Evolutionary conservation across 2,888 invertebrate species (phyloP), one percentile per base, ranked within the genome.

Genomic region (Aleiodes testaceus): DNA sequence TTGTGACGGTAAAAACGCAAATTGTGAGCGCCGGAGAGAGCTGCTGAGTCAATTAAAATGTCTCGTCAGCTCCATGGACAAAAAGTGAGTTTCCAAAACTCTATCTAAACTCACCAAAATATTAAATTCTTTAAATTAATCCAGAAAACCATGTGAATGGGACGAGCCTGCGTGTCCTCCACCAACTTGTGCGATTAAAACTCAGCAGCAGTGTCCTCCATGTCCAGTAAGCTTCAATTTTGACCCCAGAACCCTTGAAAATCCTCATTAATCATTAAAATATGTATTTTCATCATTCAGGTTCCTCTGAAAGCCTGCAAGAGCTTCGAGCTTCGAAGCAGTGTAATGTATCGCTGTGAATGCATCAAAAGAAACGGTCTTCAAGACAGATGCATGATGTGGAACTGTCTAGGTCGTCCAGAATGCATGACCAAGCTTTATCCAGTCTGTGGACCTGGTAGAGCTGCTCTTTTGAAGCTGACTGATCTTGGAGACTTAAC

Each of bases 281-380:
- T 30, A 11, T 70, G 4, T 44, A 11, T 61, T 3, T 14, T 53
- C n/a, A 14, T 64, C 61, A 42, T 12, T 49, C 66, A 86, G 85
- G 77, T 64, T 47, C 83, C 82, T 2, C 47, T 85, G 6, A 84
- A 82, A 70, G 75, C 73, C 0, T 83, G 80, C 59, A 85, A 80
- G 61, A 87, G 84, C 70, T 85, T 77, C 63, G 86, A 88, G 55
- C 79, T 88, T 55, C 84, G 88, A 0, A 78, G 79, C 7, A 84
- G 88, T 26, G 53, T 81, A 18, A 80, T 86, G 75, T 80, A 83
- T 66, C 83, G 81, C 70, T 88, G 88, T 68, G 83, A 86, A 44
- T 88, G 88, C 73, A 85, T 87, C 49, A 85, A 82, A 70, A 81
- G 87, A 49, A 88, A 88, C 72, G 88, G 88, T 1, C 73, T 88